A percentile compares a stretch with the other conserved stretches of the same genome.
These are phyloP conservation scores for Podiceps cristatus DNA, from an alignment of 2,113 vertebrate species.

Conservation along the genomic window DNA sequence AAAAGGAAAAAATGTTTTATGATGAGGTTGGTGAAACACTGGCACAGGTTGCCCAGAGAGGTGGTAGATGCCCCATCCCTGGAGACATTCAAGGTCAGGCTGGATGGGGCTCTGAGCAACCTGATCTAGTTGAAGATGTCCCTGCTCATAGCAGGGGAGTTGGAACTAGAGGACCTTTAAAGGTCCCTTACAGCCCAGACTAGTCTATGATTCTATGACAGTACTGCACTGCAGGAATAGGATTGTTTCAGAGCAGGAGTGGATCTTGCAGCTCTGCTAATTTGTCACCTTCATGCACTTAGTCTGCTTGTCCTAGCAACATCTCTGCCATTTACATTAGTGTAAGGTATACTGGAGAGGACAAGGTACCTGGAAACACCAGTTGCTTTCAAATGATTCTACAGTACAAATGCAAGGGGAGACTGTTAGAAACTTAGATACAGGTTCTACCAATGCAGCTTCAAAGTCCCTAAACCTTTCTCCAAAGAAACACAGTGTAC, in stretches of 20 bases:
- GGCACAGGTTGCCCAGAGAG: too few species aligned
- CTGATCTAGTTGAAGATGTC: too few species aligned
- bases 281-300: neutral
- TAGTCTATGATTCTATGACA: too few species aligned
- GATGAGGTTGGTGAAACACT: too few species aligned
- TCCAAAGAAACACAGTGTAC: neutral
- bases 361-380: neutral
- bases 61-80: too few species aligned
- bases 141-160: too few species aligned
- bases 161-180: too few species aligned
- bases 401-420: neutral
- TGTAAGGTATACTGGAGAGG: neutral
- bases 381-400: neutral
- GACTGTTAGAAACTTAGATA: neutral
- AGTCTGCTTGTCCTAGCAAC: neutral
- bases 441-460: neutral
- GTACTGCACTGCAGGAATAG: neutral
- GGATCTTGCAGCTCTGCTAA: neutral
- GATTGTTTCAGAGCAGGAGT: neutral
- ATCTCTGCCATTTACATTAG: neutral
- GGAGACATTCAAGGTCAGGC: too few species aligned
- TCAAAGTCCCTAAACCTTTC: neutral
- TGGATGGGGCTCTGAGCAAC: too few species aligned
- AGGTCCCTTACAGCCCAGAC: too few species aligned
- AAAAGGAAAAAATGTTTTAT: too few species aligned